Base-by-base conservation (phyloP, 2,113 vertebrate genomes). In the Barbus barbus region DNA sequence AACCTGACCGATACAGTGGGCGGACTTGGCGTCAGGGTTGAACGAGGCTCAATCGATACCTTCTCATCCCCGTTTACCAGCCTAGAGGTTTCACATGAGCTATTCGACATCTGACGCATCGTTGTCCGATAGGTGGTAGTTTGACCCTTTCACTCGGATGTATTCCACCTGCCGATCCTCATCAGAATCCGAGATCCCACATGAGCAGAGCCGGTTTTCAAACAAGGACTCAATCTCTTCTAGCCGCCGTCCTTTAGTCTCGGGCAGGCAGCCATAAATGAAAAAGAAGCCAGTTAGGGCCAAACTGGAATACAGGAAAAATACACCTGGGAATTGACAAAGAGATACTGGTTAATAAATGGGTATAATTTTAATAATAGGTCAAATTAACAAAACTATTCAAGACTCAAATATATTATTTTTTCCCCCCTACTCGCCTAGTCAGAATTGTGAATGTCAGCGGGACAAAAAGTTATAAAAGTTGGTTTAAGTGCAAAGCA, bases 101-200 rank as follows among this genome's bases (percentile, higher is more conserved):
- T 96, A 99, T 87, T 99, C 97, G 90, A 98, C 96, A 82, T 99
- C 98, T 74, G 98, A 99, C n/a, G 96, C 97, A 60, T 99, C 98
- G 78, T 99, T 99, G 95, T 99, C 98, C 72, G 98, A 99, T 89
- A 99, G 95, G 93, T 99, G 98, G 89, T 99, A 99, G 94, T 99
- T 99, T 88, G 97, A 98, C 85, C 98, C 98, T 93, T 99, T 99
- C 87, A 99, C 98, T 78, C 98, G 95, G 90, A 99, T 99, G 91
- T 99, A 99, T 91, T 99, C 98, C 2, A 99, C 97, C 85, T 99
- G 98, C 83, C 97, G 94, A 26, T 95, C 97, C 88, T 99, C 97
- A 87, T 99, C 98, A 1, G 97, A 97, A 90, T 99, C 97, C 0
- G 96, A 93, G 82, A 93, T 91, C 65, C 98, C 98, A 89, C 97